Conservation (phyloP, 2,113 vertebrate genomes). For the Grammomys dolichurus region DNA sequence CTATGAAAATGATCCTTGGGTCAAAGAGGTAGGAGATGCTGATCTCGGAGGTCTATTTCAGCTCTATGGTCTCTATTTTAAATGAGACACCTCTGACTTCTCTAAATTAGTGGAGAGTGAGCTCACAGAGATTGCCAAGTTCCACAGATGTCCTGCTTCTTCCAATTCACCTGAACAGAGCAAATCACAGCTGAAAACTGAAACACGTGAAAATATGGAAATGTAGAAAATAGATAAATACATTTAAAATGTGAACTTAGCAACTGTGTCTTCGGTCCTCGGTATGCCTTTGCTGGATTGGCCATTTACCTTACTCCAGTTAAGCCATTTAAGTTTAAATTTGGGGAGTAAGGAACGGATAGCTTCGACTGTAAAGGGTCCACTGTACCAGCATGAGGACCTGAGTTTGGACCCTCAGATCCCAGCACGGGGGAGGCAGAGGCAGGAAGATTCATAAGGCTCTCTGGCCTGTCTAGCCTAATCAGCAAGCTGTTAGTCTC, state of each 20-base stretch:
- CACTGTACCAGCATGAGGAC: too few relatives aligned
- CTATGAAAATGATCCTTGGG: conserved; percentile 67
- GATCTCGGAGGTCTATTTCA: conserved; percentile 64
- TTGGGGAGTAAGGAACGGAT: background rate
- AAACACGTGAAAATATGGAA: conserved; percentile 33
- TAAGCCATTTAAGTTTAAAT: conserved; percentile 19
- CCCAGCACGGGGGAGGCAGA: background rate
- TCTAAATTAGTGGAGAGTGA: conserved; percentile 69
- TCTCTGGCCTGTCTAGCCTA: background rate
- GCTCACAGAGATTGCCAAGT: conserved; percentile 55
- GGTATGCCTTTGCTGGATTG: background rate
- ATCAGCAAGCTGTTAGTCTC: too few relatives aligned
- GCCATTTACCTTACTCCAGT: conserved; percentile 37
- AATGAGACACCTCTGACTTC: conserved; percentile 73
- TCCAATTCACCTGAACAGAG: conserved; percentile 3
- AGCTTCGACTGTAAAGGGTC: too few relatives aligned
- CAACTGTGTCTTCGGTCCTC: conserved; percentile 9
- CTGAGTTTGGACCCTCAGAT: background rate
- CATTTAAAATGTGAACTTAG: conserved; percentile 50
- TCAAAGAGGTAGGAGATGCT: conserved; percentile 68
- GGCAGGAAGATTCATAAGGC: background rate
- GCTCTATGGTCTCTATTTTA: conserved; percentile 73
- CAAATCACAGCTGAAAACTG: conserved; percentile 20
- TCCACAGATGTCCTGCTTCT: background rate
- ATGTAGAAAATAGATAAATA: background rate